Percentiles rank a stretch among this genome's conserved stretches.
phyloP scores from a whole-genome alignment of 2,113 vertebrate genomes.

The Sprattus sprattus region DNA sequence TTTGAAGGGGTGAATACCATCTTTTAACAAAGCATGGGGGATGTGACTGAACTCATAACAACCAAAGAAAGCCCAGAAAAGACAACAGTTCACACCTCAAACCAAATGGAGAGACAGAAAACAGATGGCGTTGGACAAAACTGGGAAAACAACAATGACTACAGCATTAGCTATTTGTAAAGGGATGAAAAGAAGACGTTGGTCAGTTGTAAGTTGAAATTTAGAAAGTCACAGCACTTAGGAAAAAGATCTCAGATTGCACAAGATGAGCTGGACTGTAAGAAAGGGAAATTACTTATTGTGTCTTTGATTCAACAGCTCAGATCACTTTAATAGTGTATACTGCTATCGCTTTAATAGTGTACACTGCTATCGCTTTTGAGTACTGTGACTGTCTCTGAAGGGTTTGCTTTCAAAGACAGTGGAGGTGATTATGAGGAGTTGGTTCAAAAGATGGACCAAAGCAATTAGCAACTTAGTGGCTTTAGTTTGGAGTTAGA shows the following conservation, averaged over 20 bases:
- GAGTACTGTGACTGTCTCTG: constrained; percentile 80
- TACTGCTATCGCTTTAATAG: background rate
- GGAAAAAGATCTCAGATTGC: background rate
- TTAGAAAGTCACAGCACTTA: constrained; percentile 68
- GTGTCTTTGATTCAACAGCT: background rate
- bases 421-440: constrained; percentile 60
- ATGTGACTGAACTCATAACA: constrained; percentile 64
- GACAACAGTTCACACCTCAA: constrained; percentile 46
- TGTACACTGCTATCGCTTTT: background rate
- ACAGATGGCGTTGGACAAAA: constrained; percentile 37
- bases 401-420: constrained; percentile 51
- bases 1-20: constrained; percentile 99
- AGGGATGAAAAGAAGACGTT: constrained; percentile 39
- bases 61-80: constrained; percentile 38
- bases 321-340: background rate
- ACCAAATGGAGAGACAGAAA: constrained; percentile 47
- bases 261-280: background rate
- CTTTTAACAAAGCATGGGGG: constrained; percentile 96
- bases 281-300: background rate
- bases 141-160: constrained; percentile 30
- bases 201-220: constrained; percentile 29
- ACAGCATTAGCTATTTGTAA: constrained; percentile 32
- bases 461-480: constrained; percentile 60
- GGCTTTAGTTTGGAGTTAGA: constrained; percentile 30
- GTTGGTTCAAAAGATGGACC: constrained; percentile 84